Evolutionary conservation across 1,140 invertebrate species (phyloP), one percentile per base, ranked within the genome.

Genomic region (Saxidomus purpurata): DNA sequence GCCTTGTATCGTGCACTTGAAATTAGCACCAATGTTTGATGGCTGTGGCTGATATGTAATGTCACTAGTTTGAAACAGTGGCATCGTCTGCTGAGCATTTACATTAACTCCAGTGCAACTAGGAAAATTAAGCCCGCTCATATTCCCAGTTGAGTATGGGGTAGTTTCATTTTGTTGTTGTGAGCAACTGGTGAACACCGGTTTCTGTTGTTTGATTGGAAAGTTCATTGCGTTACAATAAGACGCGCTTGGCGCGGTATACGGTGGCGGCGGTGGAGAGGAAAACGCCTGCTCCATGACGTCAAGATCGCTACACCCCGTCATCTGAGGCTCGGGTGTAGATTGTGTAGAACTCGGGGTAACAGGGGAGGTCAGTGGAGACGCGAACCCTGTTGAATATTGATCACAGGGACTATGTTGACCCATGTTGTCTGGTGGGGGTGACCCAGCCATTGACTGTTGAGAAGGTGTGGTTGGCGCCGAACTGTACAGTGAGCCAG

Each of bases 121-220:
- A 11, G 91, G 90, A 89, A 89, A 91, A 52, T 80, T 90, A 71
- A 93, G 89, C 87, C 92, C 82, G 71, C 61, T 59, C 52, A 87
- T 17, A 90, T 77, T 76, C 74, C 59, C 36, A 63, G 80, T 59
- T 52, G 86, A 82, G 67, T 84, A 77, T 76, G 88, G 61, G 17
- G 80, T 86, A 86, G 89, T 19, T 63, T 90, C 91, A 86, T 86
- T 61, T 55, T 79, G 76, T 49, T 92, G 89, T 67, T 87, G 92
- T 79, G 93, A 87, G 79, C 94, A 95, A 82, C 94, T 95, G 67
- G 91, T 95, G 90, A 95, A 96, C 15, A 94, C 91, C 28, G 94
- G 95, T n/a, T 79, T 79, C 22, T 95, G 95, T 79, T 96, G 96
- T 87, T 96, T 96, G 49, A 96, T 90, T 17, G 91, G 59, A 47